Conservation (phyloP, 2,113 vertebrate species). For the Psilopsiagon aymara region DNA sequence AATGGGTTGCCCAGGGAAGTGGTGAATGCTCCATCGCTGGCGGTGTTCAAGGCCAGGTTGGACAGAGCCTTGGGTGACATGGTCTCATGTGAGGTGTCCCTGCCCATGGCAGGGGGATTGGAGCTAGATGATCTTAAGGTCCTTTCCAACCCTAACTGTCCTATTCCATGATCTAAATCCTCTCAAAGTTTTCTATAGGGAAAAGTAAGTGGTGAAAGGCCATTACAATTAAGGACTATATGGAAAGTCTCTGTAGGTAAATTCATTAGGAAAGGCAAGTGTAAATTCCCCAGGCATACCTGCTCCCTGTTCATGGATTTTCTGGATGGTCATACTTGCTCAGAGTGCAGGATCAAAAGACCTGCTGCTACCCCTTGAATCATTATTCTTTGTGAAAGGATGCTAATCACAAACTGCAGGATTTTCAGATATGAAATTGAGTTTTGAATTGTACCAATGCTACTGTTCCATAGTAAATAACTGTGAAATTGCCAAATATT, state of each 20-base stretch:
- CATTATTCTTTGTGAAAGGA: not conserved
- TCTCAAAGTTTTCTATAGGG: not conserved
- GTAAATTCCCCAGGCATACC: not conserved
- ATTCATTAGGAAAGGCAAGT: not conserved
- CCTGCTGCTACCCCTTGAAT: not conserved
- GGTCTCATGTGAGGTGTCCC: too few relatives aligned
- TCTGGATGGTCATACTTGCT: not conserved
- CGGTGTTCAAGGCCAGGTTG: too few relatives aligned
- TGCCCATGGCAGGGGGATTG: too few relatives aligned
- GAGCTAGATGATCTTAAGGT: too few relatives aligned
- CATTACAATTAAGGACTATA: not conserved
- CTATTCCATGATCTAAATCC: not conserved
- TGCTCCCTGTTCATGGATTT: not conserved
- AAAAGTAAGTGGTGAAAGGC: not conserved
- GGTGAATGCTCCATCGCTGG: too few relatives aligned
- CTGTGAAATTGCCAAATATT: not conserved
- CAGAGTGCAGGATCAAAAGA: not conserved
- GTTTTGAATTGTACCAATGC: not conserved
- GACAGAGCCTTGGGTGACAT: too few relatives aligned
- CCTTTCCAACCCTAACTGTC: too few relatives aligned
- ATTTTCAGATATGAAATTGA: not conserved
- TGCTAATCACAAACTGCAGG: not conserved
- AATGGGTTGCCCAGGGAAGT: too few relatives aligned
- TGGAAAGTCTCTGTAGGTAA: not conserved
- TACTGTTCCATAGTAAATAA: not conserved